Percentiles rank a stretch among this genome's conserved stretches.
phyloP scores from a whole-genome alignment of 30 jellyfish, hydroid and myxozoan genomes.

The Turritopsis dohrnii region DNA sequence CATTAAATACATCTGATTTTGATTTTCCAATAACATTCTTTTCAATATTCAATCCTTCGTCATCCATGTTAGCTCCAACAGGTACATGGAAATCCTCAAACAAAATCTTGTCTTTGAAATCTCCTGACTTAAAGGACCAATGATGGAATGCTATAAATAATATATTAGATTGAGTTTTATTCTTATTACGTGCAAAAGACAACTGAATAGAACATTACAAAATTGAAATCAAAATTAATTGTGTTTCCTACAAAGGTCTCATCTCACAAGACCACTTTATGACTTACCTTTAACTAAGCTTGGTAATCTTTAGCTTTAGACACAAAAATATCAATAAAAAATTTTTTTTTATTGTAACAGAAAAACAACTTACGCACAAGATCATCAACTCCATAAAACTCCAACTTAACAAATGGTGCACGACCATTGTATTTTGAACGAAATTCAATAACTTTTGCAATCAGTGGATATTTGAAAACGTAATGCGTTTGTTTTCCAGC shows the following conservation, averaged over 20 bases:
- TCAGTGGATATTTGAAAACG: not conserved
- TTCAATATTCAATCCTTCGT: not conserved
- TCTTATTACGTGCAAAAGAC: too few relatives aligned
- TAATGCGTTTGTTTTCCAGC: not conserved
- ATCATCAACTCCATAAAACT: not conserved
- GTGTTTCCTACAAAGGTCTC: too few relatives aligned
- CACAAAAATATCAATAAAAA: not conserved
- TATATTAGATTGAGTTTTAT: too few relatives aligned
- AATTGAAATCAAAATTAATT: too few relatives aligned
- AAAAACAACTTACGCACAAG: not conserved
- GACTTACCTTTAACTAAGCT: too few relatives aligned
- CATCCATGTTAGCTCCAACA: not conserved
- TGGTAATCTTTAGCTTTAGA: too few relatives aligned
- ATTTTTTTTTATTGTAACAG: too few relatives aligned
- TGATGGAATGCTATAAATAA: not conserved
- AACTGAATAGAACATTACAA: too few relatives aligned
- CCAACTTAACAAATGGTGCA: not conserved
- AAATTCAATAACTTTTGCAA: constrained; percentile 3
- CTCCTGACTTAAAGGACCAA: not conserved
- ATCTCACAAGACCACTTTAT: too few relatives aligned
- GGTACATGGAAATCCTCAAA: not conserved
- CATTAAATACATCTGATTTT: not conserved
- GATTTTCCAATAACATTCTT: not conserved
- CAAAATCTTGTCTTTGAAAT: not conserved
- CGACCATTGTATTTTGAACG: not conserved